Evolutionary conservation across 2,888 invertebrate genomes (phyloP), one percentile per base, ranked within the genome.

Genomic region (Scaptomyza caliginosa): DNA sequence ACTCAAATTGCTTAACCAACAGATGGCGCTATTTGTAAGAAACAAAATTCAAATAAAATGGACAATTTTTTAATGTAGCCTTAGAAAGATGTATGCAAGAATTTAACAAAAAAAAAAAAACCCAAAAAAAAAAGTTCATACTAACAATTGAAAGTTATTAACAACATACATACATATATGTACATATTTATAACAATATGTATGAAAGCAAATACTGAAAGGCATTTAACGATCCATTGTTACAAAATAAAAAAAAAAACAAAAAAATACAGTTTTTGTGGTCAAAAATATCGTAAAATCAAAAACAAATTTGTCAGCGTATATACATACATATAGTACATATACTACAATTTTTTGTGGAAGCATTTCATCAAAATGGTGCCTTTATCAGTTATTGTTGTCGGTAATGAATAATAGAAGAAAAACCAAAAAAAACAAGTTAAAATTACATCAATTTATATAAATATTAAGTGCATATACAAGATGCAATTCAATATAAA

Each of bases 381-480:
- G 89, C 89, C 89, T 89, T 89, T 88, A 89, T 86, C 80, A 83
- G 88, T 86, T 89, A 78, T 88, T 87, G 82, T 81, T 89, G 68
- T 72, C 58, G 50, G 65, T 58, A 64, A 54, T 55, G 42, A 48
- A 56, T 57, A 45, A 16, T 24, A 57, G 45, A 13, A 17, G 24
- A 51, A 42, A 59, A 23, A 58, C 34, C 4, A 24, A 19, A 24
- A 16, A 34, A 36, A 13, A 50, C 11, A 62, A 40, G 28, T 13
- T n/a, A n/a, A 59, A 43, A 30, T 36, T 39, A 57, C 45, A 58
- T 65, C 42, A 38, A 51, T 55, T 43, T 49, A 63, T 45, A 63
- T 32, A 45, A 16, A 16, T 34, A 24, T 51, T 30, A 62, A 56
- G 54, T 38, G 2, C 17, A 38, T 38, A 38, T 4, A 36, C 13